A percentile compares a stretch with the other conserved stretches of the same genome.
Conservation (phyloP, 2,797 vertebrate genomes). For the Okamejei kenojei region DNA sequence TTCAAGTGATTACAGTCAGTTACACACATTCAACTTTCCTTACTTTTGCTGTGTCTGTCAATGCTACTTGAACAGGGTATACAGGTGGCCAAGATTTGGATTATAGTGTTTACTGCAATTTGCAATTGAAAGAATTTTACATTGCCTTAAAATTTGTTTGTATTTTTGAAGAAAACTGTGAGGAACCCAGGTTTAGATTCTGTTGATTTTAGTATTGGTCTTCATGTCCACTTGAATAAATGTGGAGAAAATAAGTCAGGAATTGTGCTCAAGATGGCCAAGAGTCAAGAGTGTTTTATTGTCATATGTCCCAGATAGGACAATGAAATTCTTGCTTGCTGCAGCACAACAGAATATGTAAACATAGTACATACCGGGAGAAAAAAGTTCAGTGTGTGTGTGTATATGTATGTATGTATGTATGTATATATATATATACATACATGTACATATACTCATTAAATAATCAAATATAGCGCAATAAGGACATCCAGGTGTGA, state of each 20-base stretch:
- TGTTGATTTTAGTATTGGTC: neutral
- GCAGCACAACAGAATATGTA: too few species aligned
- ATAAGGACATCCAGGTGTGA: too few species aligned
- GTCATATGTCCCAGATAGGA: too few species aligned
- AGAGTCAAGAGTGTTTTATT: too few species aligned
- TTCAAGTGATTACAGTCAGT: neutral
- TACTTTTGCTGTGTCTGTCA: neutral
- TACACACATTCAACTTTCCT: neutral
- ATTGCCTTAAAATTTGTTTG: neutral
- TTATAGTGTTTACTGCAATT: neutral
- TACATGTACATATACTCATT: too few species aligned
- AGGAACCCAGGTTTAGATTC: neutral
- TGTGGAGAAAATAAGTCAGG: neutral
- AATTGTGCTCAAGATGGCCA: neutral
- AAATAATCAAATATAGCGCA: too few species aligned
- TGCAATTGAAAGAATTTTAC: neutral
- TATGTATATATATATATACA: too few species aligned
- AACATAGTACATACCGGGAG: too few species aligned
- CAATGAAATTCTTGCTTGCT: too few species aligned
- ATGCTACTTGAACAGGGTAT: neutral
- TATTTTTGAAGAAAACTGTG: conserved; percentile 10
- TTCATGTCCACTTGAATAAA: neutral
- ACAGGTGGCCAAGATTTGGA: too few species aligned
- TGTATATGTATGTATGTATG: too few species aligned
- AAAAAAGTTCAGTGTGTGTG: too few species aligned